Evolutionary conservation across 92 coral and sea anemone species (phyloP), one percentile per base, ranked within the genome.

Genomic region (Heteractis magnifica): DNA sequence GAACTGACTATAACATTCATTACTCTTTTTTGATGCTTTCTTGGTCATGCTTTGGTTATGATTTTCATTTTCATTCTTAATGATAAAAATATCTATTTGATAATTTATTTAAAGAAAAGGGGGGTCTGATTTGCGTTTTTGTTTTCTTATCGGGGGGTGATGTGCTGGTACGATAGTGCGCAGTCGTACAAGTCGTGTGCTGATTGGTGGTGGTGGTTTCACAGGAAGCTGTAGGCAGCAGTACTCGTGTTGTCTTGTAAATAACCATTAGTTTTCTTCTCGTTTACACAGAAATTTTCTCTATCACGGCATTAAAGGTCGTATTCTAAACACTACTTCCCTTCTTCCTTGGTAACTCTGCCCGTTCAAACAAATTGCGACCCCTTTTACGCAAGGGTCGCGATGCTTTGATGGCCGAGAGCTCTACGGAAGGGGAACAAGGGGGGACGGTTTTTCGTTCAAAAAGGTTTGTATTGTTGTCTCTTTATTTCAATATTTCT

Each of bases 391-490:
- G 85, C 87, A 78, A 92, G 95, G 95, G 95, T 92, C 96, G 96
- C 89, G 91, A 87, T 97, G 96, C 95, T 93, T 97, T 95, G 98
- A 97, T 97, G 99, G 99, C 95, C 93, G 95, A 97, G 89, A 89
- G 95, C 86, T 93, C 93, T 91, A 94, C 89, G 92, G 92, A 91
- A 94, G 98, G 95, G 93, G 98, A 95, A 89, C 94, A 89, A 92
- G 99, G 99, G 99, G 98, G 94, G 90, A 90, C 93, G 81, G 86
- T 84, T 87, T 89, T 90, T 91, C 96, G 92, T 79, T 89, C 94
- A 65, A 97, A 91, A 90, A 97, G 99, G 99, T 97, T 89, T 82
- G 98, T 90, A 83, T 70, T 59, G 23, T 77, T 60, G 81, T 48
- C n/a, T 82, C 64, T 20, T n/a, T 52, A 18, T 19, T 50, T 70